Base-by-base conservation (phyloP, 2,113 vertebrate species). In the Saccopteryx bilineata region DNA sequence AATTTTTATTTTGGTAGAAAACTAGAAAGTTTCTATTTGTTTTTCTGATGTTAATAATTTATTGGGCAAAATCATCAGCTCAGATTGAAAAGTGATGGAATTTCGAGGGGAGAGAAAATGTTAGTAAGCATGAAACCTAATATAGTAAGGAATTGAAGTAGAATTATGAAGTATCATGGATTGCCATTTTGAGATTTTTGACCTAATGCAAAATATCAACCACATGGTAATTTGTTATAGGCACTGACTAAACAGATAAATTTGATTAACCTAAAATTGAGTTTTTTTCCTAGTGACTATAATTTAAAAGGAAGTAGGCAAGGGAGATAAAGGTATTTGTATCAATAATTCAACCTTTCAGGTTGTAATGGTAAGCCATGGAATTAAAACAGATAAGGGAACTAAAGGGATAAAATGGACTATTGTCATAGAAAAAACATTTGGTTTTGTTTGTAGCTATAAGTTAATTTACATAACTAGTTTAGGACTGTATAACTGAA, bases 1-100 rank as follows among this genome's bases (percentile, higher is more conserved):
- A 24, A n/a, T 68, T 91, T 81, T 80, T 8, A 93, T 72, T 85
- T 86, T 15, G n/a, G 24, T n/a, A 66, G 52, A 71, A 94, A 88
- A 68, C 81, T 15, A 63, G 11, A 28, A 50, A 21, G 2, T 39
- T 85, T 19, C 19, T 66, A 21, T 87, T 90, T 81, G 9, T 79
- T 79, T 33, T 90, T 18, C 39, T 78, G 17, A 13, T 52, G 19
- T 21, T 33, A 69, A 31, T 33, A 17, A 69, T 69, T 9, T 68
- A n/a, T n/a, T 17, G 15, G 31, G 66, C 7, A 69, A 33, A 69
- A 15, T 93, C 12, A 65, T 33, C 50, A 69, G 15, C 21, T 66
- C 28, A 84, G 5, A 86, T 4, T 69, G 24, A 95, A 75, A 76
- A 92, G 1, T 71, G 39, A 52, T 23, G 7, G 17, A n/a, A 80